Base-by-base conservation (phyloP, 2,888 invertebrate genomes). In the Hirtodrosophila trivittata region DNA sequence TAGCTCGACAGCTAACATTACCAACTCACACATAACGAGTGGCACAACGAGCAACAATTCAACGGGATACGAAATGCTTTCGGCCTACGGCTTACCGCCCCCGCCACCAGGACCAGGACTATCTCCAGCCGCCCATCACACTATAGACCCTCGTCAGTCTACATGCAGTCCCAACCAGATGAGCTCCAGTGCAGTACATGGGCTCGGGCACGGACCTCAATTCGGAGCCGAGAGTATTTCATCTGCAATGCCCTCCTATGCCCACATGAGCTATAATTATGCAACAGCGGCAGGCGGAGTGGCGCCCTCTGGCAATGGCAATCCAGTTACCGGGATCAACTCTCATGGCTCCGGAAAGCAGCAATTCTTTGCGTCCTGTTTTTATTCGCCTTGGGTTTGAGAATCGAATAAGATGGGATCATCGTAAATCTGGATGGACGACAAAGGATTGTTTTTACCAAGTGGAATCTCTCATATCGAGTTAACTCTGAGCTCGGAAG, bases 161-260 rank as follows among this genome's bases (percentile, higher is more conserved):
- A 92, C 92, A 28, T 94, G 93, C 89, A 94, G 93, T 89, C 94
- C 93, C 45, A 93, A 92, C 73, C 95, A 94, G 89, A 35, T 75
- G 35, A 63, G 66, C 16, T 9, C 26, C 9, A 8, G 33, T 12
- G 9, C 12, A 3, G 25, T 25, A 3, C 16, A 33, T 9, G 42
- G 52, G 2, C n/a, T 46, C 8, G 59, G 28, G 0, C 62, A 55
- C 45, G 56, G 42, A 12, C 13, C 63, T 0, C 64, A 56, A 7
- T 83, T 86, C 35, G 50, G 71, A 1, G 10, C 59, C 2, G 74
- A 82, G 1, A 42, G 55, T 12, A 55, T 73, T 18, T 59, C 81
- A 8, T 33, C 77, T 1, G 47, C 75, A 2, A 69, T 74, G 39
- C 60, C 68, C 9, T 71, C 86, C 9, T 88, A 86, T 38, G 63